These are phyloP conservation scores for Coelopa pilipes DNA, from an alignment of 2,888 invertebrate genomes.

Conservation along the genomic window DNA sequence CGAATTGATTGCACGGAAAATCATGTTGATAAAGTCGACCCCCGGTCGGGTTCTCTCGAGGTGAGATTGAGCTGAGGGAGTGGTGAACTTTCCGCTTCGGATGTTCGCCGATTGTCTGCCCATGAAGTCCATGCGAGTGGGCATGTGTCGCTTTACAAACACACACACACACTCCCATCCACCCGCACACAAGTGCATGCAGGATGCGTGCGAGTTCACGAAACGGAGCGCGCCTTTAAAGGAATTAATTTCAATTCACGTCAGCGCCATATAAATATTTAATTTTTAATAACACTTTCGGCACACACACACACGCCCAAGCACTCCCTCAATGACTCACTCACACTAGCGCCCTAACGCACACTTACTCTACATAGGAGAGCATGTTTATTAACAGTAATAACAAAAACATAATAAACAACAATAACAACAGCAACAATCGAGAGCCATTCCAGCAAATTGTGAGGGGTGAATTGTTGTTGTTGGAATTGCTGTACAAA, in stretches of 20 bases:
- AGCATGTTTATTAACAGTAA: slow-evolving; percentile 19
- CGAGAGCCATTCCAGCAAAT: neutral
- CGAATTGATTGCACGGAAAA: too few relatives aligned
- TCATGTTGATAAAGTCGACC: too few relatives aligned
- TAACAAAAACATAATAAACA: neutral
- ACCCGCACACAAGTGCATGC: too few relatives aligned
- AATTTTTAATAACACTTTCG: slow-evolving; percentile 30
- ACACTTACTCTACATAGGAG: slow-evolving; percentile 1
- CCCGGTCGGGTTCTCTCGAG: too few relatives aligned
- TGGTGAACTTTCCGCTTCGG: too few relatives aligned
- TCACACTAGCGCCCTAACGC: neutral
- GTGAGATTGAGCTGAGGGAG: too few relatives aligned
- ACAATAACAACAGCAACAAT: slow-evolving; percentile 4
- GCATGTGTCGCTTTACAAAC: too few relatives aligned
- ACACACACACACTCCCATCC: too few relatives aligned
- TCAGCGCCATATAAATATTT: slow-evolving; percentile 14
- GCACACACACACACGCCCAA: slow-evolving; percentile 21
- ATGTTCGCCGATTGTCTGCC: too few relatives aligned
- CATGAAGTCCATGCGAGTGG: too few relatives aligned
- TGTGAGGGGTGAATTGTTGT: neutral
- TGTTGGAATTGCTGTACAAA: slow-evolving; percentile 17
- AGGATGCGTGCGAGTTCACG: too few relatives aligned
- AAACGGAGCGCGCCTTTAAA: too few relatives aligned
- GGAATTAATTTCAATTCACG: slow-evolving; percentile 5
- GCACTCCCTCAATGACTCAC: neutral